Conservation (phyloP, 2,888 invertebrate species). For the Ochropacha duplaris region DNA sequence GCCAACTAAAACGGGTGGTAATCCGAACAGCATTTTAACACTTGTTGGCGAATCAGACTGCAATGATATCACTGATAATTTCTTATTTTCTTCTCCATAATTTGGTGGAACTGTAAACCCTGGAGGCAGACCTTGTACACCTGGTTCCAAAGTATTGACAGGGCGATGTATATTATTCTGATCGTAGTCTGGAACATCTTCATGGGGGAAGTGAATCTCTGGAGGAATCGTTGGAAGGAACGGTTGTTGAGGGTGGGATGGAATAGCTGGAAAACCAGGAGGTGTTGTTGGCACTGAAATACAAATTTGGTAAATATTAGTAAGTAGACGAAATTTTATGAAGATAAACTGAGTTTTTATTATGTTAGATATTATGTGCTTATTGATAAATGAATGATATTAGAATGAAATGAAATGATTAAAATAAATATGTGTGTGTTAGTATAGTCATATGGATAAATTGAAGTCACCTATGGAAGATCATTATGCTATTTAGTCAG, state of each 20-base stretch:
- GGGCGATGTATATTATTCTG: constrained; percentile 67
- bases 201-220: constrained; percentile 62
- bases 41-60: constrained; percentile 91
- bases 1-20: constrained; percentile 92
- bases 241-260: constrained; percentile 38
- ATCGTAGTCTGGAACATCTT: constrained; percentile 61
- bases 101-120: constrained; percentile 51
- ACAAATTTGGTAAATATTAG: not conserved
- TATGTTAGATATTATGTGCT: constrained; percentile 7
- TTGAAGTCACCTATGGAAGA: not conserved
- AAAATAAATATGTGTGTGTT: not conserved
- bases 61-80: constrained; percentile 82
- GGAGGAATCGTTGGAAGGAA: constrained; percentile 78
- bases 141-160: constrained; percentile 39
- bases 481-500: constrained; percentile 8
- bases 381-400: not conserved
- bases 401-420: not conserved
- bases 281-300: constrained; percentile 51
- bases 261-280: constrained; percentile 37
- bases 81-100: constrained; percentile 67
- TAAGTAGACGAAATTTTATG: not conserved
- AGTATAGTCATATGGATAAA: constrained; percentile 2
- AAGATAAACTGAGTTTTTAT: not conserved
- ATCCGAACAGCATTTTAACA: constrained; percentile 91
- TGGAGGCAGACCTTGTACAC: constrained; percentile 48